Percentiles rank a stretch among this genome's conserved stretches.
These are phyloP conservation scores for Labroides dimidiatus DNA, from an alignment of 2,797 vertebrate genomes.

Conservation along the genomic window DNA sequence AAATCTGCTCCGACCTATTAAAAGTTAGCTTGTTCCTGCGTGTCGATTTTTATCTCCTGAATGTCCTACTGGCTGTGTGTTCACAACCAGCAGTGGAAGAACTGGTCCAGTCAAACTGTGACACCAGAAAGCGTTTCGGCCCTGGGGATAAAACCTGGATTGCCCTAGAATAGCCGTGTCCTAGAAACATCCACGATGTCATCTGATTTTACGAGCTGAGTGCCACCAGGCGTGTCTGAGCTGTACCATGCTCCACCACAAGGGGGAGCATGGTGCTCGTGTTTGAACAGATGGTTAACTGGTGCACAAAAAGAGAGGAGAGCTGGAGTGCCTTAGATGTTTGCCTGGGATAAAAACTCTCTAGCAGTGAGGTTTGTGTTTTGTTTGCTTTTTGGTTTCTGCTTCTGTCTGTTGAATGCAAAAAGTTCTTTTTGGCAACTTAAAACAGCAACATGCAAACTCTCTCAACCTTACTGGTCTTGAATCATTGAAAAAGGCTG, in stretches of 20 bases:
- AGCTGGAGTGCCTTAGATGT: background rate
- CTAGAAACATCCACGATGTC: constrained; percentile 69
- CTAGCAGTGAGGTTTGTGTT: background rate
- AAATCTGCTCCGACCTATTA: background rate
- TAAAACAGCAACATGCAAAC: constrained; percentile 11
- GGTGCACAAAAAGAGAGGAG: background rate
- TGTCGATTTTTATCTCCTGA: background rate
- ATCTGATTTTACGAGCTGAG: constrained; percentile 47
- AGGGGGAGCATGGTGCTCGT: constrained; percentile 57
- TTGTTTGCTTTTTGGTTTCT: constrained; percentile 8
- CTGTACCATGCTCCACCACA: constrained; percentile 60
- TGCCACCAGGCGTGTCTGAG: background rate
- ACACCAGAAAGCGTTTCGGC: constrained; percentile 47
- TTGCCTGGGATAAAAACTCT: background rate
- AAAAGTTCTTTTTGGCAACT: background rate
- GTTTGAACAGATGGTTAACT: background rate
- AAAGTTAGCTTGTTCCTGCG: background rate
- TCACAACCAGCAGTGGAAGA: constrained; percentile 38
- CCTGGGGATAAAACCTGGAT: constrained; percentile 67
- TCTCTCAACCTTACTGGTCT: background rate
- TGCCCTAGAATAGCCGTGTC: constrained; percentile 63
- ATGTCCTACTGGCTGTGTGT: constrained; percentile 25
- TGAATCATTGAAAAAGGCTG: background rate
- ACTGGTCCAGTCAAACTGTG: constrained; percentile 62
- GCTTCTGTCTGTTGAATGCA: constrained; percentile 1